phyloP scores from a whole-genome alignment of 1,140 invertebrate species.

The Carcinoscorpius rotundicauda region DNA sequence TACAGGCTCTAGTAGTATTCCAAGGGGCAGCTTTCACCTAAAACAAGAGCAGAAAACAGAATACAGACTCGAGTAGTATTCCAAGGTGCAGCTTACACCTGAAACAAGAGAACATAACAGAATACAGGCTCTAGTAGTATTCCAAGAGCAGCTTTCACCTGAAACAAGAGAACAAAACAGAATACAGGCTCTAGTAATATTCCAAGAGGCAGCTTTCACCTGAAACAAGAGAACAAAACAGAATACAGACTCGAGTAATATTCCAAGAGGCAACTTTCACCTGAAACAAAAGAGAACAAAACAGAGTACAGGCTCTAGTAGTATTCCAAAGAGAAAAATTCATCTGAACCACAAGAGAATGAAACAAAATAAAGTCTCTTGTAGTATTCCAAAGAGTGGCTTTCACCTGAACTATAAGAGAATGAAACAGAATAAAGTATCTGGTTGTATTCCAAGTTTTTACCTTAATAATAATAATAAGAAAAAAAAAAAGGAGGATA shows the following conservation, averaged over 20 bases:
- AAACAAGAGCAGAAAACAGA: conserved; percentile 10
- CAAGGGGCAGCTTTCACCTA: conserved; percentile 65
- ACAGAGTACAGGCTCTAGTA: conserved; percentile 73
- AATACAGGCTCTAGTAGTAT: conserved; percentile 87
- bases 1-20: conserved; percentile 89
- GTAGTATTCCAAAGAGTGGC: no score
- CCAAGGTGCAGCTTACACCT: conserved; percentile 70
- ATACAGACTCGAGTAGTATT: conserved; percentile 91
- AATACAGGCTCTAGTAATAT: conserved; percentile 87
- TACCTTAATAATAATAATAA: no score
- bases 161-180: conserved; percentile 9
- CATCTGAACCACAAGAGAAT: conserved; percentile 36
- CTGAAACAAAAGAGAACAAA: conserved; percentile 25
- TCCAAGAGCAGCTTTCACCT: conserved; percentile 75
- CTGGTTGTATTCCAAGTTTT: conserved; percentile 75
- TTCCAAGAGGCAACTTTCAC: conserved; percentile 77
- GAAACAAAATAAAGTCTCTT: background rate
- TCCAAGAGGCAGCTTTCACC: conserved; percentile 73
- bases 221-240: conserved; percentile 22
- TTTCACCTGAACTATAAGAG: no score
- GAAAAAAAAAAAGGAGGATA: no score
- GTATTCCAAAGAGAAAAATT: conserved; percentile 79
- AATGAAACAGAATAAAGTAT: conserved; percentile 57
- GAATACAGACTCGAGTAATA: conserved; percentile 82
- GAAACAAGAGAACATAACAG: conserved; percentile 9